Conservation (phyloP, 2,797 vertebrate genomes). For the Chelonia mydas region DNA sequence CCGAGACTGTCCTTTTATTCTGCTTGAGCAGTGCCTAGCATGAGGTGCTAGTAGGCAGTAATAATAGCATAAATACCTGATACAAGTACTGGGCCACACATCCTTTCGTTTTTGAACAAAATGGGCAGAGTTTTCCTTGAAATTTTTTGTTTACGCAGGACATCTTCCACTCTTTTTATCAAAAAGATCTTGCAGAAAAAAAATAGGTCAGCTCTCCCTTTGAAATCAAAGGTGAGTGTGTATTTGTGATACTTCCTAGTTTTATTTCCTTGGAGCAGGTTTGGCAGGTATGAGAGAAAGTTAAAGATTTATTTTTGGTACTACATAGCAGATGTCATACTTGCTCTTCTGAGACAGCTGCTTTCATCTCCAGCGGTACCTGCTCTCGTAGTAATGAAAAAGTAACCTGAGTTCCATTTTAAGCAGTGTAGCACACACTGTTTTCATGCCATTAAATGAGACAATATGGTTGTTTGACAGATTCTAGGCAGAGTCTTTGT, state of each 20-base stretch:
- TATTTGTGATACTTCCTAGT: conserved; percentile 69
- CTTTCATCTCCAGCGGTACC: conserved; percentile 76
- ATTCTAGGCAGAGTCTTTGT: conserved; percentile 55
- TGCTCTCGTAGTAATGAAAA: conserved; percentile 68
- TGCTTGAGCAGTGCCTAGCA: background rate
- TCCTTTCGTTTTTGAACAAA: background rate
- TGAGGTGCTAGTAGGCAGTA: conserved; percentile 3
- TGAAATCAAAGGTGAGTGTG: conserved; percentile 70
- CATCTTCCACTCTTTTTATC: conserved; percentile 49
- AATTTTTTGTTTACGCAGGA: conserved; percentile 45
- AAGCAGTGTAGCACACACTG: conserved; percentile 53
- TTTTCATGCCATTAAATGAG: conserved; percentile 58
- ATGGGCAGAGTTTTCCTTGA: conserved; percentile 24
- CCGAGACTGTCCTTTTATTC: background rate
- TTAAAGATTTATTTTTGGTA: conserved; percentile 79
- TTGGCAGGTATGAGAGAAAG: conserved; percentile 76
- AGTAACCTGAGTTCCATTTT: conserved; percentile 70
- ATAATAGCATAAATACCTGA: conserved; percentile 20
- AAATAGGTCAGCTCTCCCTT: conserved; percentile 74
- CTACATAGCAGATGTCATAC: conserved; percentile 75
- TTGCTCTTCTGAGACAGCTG: conserved; percentile 73
- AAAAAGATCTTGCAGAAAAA: conserved; percentile 60
- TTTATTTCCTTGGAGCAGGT: conserved; percentile 68
- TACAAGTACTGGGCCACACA: conserved; percentile 19
- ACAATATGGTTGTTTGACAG: conserved; percentile 58